Evolutionary conservation across 2,888 invertebrate genomes (phyloP).

Genomic region (Apodemia mormo): DNA sequence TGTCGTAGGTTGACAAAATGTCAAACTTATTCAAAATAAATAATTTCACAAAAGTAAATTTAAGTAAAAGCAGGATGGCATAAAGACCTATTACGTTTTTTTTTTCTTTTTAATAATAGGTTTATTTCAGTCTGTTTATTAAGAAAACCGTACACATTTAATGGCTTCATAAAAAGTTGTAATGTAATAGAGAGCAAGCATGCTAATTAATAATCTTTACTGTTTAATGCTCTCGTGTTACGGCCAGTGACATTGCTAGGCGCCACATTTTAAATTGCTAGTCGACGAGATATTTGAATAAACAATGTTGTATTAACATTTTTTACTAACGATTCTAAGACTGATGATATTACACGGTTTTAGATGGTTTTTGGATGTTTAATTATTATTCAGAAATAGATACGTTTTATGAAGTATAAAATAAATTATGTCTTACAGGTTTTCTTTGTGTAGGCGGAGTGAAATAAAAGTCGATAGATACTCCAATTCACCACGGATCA

Average conservation of each 20-base stretch:
- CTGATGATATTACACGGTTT: neutral
- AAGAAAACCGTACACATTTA: too few species aligned
- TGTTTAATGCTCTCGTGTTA: constrained; percentile 37
- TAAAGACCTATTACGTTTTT: too few species aligned
- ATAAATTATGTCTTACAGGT: too few species aligned
- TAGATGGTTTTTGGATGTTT: neutral
- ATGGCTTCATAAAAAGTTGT: constrained; percentile 22
- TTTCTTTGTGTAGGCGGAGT: too few species aligned
- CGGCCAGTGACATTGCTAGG: constrained; percentile 71
- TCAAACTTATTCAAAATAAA: too few species aligned
- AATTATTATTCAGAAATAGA: neutral
- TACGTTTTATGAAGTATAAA: neutral
- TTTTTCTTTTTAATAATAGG: too few species aligned
- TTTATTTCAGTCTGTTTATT: too few species aligned
- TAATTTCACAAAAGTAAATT: too few species aligned
- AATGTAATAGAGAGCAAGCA: constrained; percentile 29
- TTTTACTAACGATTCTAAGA: neutral
- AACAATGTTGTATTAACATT: constrained; percentile 6
- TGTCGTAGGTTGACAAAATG: too few species aligned
- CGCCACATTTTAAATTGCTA: constrained; percentile 43
- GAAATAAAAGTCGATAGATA: too few species aligned
- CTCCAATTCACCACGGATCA: too few species aligned
- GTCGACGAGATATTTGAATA: constrained; percentile 3
- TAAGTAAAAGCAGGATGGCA: too few species aligned
- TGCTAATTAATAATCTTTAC: constrained; percentile 40